A percentile compares a stretch with the other conserved stretches of the same genome.
These are phyloP conservation scores for Helarctos malayanus DNA, from an alignment of 2,797 vertebrate genomes.

Conservation along the genomic window DNA sequence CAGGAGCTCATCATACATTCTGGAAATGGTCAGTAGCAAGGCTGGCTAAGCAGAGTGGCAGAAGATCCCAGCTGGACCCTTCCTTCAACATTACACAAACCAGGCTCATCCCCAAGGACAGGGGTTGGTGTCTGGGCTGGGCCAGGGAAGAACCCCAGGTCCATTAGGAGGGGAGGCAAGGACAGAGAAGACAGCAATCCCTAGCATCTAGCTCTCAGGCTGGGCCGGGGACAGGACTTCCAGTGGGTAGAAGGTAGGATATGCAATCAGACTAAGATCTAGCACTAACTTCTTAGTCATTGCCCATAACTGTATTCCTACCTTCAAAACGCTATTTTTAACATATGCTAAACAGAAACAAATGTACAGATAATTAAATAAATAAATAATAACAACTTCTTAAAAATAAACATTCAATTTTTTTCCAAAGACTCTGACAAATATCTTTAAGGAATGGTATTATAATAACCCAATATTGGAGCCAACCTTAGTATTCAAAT, in stretches of 20 bases:
- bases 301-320: neutral
- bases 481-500: conserved; percentile 40
- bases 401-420: neutral
- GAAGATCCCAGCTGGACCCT: neutral
- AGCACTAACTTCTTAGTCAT: neutral
- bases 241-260: neutral
- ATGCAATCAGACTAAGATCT: neutral
- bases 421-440: neutral
- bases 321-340: neutral
- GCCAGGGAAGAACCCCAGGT: neutral
- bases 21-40: neutral
- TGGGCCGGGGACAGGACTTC: neutral
- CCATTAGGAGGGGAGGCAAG: neutral
- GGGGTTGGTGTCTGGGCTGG: neutral
- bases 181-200: neutral
- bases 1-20: neutral
- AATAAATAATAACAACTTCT: neutral
- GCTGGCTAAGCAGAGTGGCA: neutral
- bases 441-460: conserved; percentile 14
- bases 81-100: neutral
- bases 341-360: conserved; percentile 12
- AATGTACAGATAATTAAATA: neutral
- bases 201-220: neutral
- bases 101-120: neutral
- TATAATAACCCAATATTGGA: neutral